Percentiles rank a stretch among this genome's conserved stretches.
Evolutionary conservation across 2,113 vertebrate genomes (phyloP).

Genomic region (Amblyopsis rosae): DNA sequence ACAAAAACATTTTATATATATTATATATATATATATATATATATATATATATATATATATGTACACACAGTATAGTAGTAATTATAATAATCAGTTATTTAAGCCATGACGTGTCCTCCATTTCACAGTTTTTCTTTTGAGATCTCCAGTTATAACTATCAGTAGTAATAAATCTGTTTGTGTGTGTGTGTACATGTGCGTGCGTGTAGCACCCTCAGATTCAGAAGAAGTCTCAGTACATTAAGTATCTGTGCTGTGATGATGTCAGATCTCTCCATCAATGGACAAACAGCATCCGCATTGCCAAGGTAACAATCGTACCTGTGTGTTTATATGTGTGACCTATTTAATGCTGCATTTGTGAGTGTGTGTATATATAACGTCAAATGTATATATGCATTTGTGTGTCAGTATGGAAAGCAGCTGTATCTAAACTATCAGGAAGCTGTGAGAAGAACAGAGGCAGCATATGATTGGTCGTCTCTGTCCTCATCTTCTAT

Average conservation of each 20-base stretch:
- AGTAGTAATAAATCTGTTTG: background rate
- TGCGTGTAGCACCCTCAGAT: constrained; percentile 92
- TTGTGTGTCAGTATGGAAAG: constrained; percentile 85
- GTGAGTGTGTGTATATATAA: constrained; percentile 12
- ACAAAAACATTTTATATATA: no score
- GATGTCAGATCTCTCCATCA: constrained; percentile 93
- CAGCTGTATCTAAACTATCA: constrained; percentile 95
- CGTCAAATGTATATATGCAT: background rate
- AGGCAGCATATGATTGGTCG: constrained; percentile 94
- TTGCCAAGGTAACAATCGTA: constrained; percentile 85
- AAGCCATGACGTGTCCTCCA: no score
- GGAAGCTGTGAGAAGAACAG: constrained; percentile 91
- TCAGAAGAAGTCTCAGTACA: constrained; percentile 99
- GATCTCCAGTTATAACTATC: background rate
- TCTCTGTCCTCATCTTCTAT: constrained; percentile 96
- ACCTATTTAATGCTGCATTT: background rate
- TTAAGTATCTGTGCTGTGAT: constrained; percentile 97
- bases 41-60: background rate
- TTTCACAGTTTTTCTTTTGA: no score
- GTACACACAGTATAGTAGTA: no score
- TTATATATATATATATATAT: background rate
- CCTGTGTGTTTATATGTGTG: background rate
- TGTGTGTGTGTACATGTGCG: constrained; percentile 15
- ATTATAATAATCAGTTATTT: no score
- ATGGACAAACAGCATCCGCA: constrained; percentile 96